phyloP scores from a whole-genome alignment of 2,797 vertebrate species.

The Anguilla megastoma region DNA sequence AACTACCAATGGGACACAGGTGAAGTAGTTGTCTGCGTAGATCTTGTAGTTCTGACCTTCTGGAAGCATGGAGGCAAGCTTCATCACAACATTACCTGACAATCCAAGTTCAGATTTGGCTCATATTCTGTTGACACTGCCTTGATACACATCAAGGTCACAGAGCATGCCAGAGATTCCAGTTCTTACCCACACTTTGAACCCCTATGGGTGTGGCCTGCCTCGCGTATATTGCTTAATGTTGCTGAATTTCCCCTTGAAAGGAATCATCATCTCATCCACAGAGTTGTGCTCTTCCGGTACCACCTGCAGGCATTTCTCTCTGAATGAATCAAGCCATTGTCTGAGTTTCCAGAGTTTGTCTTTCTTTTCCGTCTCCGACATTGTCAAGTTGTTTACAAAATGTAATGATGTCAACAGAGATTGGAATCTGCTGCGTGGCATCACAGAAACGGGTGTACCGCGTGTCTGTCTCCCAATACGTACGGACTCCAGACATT shows the following conservation, averaged over 20 bases:
- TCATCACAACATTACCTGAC: conserved; percentile 35
- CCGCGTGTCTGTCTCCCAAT: conserved; percentile 23
- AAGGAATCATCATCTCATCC: conserved; percentile 41
- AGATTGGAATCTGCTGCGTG: conserved; percentile 36
- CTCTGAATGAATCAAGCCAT: conserved; percentile 38
- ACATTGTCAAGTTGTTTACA: conserved; percentile 32
- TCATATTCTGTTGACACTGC: neutral
- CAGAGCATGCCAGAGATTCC: conserved; percentile 35
- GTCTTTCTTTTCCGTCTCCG: conserved; percentile 25
- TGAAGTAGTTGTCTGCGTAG: conserved; percentile 43
- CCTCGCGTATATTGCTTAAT: neutral
- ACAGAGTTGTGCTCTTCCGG: conserved; percentile 39
- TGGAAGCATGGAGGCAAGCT: conserved; percentile 36
- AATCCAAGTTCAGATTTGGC: conserved; percentile 36
- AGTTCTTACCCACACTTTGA: conserved; percentile 29
- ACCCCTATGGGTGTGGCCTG: conserved; percentile 14
- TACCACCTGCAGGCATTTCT: conserved; percentile 33
- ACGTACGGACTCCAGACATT: conserved; percentile 26
- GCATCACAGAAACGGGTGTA: conserved; percentile 35
- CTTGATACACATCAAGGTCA: conserved; percentile 33
- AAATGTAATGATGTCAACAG: conserved; percentile 42
- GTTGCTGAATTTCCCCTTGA: conserved; percentile 34
- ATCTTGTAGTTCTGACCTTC: conserved; percentile 36
- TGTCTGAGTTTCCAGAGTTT: conserved; percentile 47
- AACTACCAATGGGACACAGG: conserved; percentile 32